Conservation (phyloP, 2,797 vertebrate genomes). For the Euphonia xanthogaster region DNA sequence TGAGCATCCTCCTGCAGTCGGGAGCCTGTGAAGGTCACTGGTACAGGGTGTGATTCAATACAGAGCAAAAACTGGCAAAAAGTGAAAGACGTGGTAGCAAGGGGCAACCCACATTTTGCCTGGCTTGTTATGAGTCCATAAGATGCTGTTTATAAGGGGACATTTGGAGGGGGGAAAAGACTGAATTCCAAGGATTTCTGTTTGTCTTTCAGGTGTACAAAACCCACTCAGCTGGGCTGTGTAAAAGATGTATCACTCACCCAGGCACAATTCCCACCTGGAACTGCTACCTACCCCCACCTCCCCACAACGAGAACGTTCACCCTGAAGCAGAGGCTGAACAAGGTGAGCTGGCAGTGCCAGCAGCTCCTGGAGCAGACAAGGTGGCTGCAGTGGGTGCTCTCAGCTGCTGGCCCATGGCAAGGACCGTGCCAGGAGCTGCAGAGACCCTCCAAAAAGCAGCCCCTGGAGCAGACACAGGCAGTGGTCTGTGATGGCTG, state of each 20-base stretch:
- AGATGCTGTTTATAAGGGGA: background rate
- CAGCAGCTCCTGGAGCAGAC: background rate
- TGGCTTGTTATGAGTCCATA: background rate
- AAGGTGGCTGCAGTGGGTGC: background rate
- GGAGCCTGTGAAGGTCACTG: background rate
- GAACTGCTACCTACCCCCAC: background rate
- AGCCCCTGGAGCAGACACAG: background rate
- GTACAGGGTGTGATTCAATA: background rate
- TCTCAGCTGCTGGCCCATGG: background rate
- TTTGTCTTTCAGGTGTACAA: background rate
- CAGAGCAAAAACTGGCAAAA: background rate
- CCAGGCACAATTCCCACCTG: background rate
- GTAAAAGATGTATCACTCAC: background rate
- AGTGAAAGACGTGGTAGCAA: background rate
- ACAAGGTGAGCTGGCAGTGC: background rate
- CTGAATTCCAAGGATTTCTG: background rate
- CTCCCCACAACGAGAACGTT: accelerated
- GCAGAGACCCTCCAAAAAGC: background rate
- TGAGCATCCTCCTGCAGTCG: background rate
- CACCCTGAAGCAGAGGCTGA: background rate
- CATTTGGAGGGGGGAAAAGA: background rate
- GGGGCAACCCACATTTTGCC: background rate
- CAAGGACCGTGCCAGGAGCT: background rate
- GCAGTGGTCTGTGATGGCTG: background rate
- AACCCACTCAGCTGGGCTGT: background rate